phyloP scores from a whole-genome alignment of 2,113 vertebrate species.

The Craseonycteris thonglongyai region DNA sequence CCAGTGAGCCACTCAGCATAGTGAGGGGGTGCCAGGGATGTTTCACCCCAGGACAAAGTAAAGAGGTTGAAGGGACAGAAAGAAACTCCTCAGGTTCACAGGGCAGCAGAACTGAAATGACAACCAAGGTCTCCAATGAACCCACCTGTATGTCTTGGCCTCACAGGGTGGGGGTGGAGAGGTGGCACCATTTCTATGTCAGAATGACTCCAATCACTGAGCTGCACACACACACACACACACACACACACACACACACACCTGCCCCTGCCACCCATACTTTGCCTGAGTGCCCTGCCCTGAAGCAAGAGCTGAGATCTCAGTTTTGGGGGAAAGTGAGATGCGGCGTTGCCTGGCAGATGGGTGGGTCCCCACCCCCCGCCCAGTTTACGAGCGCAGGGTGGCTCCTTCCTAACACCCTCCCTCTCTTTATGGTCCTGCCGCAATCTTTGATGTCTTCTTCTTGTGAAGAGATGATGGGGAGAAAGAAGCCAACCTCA shows the following conservation, averaged over 20 bases:
- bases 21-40: neutral
- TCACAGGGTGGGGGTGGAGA: neutral
- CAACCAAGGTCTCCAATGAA: neutral
- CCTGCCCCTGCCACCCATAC: neutral
- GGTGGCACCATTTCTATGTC: neutral
- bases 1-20: neutral
- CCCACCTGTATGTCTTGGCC: neutral
- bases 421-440: conserved; percentile 66
- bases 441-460: conserved; percentile 70
- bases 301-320: conserved; percentile 62
- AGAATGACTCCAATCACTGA: neutral
- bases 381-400: conserved; percentile 65
- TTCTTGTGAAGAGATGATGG: conserved; percentile 14
- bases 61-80: neutral
- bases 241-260: too few relatives aligned
- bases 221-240: too few relatives aligned
- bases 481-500: conserved; percentile 45
- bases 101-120: neutral
- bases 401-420: conserved; percentile 63
- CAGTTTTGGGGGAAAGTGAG: conserved; percentile 70
- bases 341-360: conserved; percentile 59
- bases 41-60: neutral
- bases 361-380: conserved; percentile 55
- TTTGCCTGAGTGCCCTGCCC: conserved; percentile 46
- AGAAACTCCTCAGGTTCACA: neutral